A percentile compares a stretch with the other conserved stretches of the same genome.
Evolutionary conservation across 2,113 vertebrate genomes (phyloP).

Genomic region (Otolemur garnettii): DNA sequence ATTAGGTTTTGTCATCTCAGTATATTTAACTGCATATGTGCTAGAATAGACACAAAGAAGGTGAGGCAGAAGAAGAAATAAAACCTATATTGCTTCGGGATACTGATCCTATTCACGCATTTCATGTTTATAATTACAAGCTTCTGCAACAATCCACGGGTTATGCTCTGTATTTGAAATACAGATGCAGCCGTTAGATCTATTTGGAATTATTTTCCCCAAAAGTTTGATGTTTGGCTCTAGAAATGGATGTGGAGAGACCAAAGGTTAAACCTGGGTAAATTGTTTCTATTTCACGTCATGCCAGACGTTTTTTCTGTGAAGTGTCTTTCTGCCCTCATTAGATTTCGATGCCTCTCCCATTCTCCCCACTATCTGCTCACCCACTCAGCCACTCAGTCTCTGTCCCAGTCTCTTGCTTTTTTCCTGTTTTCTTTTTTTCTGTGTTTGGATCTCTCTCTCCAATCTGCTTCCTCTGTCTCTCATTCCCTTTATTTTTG

Average conservation of each 20-base stretch:
- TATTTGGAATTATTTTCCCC: neutral
- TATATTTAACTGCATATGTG: neutral
- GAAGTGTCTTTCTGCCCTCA: neutral
- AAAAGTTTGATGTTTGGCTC: neutral
- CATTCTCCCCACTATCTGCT: too few species aligned
- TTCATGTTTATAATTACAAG: neutral
- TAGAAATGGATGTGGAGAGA: neutral
- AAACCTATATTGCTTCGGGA: neutral
- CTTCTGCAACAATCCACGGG: neutral
- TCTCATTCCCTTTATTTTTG: conserved; percentile 19
- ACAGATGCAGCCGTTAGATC: neutral
- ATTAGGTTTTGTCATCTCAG: neutral
- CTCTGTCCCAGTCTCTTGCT: neutral
- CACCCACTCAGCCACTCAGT: too few species aligned
- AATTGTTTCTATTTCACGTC: neutral
- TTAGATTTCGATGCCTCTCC: neutral
- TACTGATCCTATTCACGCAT: neutral
- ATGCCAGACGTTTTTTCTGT: neutral
- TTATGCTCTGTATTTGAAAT: neutral
- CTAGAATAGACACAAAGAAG: neutral
- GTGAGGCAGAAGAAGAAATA: conserved; percentile 29
- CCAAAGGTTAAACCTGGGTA: neutral
- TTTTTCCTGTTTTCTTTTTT: neutral
- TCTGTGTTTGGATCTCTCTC: neutral
- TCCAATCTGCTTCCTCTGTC: neutral